A percentile compares a stretch with the other conserved stretches of the same genome.
Conservation (phyloP, 35 echinoderm and acorn worm species). For the Nesometra sesokonis region DNA sequence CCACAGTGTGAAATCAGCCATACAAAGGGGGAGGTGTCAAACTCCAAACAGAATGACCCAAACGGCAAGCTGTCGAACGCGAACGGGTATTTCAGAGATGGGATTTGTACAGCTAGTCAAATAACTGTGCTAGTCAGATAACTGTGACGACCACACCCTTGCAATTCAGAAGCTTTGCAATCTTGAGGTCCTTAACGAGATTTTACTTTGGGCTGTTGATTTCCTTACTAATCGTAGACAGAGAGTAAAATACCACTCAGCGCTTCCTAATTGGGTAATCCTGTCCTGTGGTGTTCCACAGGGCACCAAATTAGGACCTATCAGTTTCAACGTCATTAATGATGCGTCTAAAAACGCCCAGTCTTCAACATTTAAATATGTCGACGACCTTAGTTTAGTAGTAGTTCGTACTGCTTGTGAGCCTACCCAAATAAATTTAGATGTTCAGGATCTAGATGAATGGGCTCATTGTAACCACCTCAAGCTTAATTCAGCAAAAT, state of each 20-base stretch:
- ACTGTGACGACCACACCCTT: conserved; percentile 33
- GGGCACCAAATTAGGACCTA: conserved; percentile 19
- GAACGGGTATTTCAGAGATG: no score
- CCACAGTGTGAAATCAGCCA: no score
- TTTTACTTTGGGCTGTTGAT: conserved; percentile 18
- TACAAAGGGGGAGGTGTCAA: no score
- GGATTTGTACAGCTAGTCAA: no score
- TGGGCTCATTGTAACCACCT: conserved; percentile 5
- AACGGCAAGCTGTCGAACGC: no score
- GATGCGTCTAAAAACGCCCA: neutral
- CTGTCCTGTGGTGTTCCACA: conserved; percentile 1
- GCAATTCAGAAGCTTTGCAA: conserved; percentile 15
- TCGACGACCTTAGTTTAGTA: neutral
- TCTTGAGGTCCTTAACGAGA: conserved; percentile 4
- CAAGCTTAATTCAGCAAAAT: conserved; percentile 2
- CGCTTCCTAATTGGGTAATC: neutral
- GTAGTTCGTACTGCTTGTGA: neutral
- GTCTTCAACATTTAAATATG: neutral
- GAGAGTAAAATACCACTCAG: neutral
- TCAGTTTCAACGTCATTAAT: conserved; percentile 23
- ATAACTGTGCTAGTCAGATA: no score
- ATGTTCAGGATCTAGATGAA: neutral
- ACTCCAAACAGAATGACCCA: no score
- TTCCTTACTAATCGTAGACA: conserved; percentile 9
- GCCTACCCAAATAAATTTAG: neutral